A percentile compares a stretch with the other conserved stretches of the same genome.
These are phyloP conservation scores for Aleiodes sp. DNA, from an alignment of 1,140 invertebrate genomes.

Conservation along the genomic window DNA sequence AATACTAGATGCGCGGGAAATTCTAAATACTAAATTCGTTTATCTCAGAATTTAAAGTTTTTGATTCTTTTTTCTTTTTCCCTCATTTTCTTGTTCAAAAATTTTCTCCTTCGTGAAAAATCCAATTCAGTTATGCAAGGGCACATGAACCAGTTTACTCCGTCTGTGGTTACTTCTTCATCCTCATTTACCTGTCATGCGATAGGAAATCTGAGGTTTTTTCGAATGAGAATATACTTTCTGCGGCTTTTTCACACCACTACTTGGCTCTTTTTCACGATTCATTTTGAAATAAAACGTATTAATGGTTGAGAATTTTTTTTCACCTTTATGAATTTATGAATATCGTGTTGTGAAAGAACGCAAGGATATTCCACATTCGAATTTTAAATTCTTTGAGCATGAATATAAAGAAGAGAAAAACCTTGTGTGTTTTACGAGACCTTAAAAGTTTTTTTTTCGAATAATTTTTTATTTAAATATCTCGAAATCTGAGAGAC, in stretches of 20 bases:
- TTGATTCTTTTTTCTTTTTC: too few species aligned
- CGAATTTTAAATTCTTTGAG: too few species aligned
- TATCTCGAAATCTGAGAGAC: too few species aligned
- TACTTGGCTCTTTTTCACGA: neutral
- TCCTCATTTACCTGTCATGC: constrained; percentile 42
- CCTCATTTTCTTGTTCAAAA: neutral
- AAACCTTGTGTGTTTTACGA: too few species aligned
- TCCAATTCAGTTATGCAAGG: neutral
- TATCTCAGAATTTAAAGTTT: too few species aligned
- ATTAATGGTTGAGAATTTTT: neutral
- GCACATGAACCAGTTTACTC: neutral
- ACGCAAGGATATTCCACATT: too few species aligned
- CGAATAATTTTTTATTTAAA: too few species aligned
- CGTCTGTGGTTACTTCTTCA: neutral
- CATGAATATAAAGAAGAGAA: too few species aligned
- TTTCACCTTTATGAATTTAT: too few species aligned
- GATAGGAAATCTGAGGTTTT: constrained; percentile 58
- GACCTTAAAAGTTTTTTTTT: too few species aligned
- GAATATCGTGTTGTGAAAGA: too few species aligned
- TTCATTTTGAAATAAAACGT: neutral
- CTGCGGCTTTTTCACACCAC: neutral
- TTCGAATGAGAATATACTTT: constrained; percentile 39
- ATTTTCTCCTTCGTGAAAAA: neutral
- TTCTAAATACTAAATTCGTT: neutral
- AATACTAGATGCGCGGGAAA: neutral